Conservation (phyloP, 2,888 invertebrate genomes). For the Cataglyphis rosenhaueri region DNA sequence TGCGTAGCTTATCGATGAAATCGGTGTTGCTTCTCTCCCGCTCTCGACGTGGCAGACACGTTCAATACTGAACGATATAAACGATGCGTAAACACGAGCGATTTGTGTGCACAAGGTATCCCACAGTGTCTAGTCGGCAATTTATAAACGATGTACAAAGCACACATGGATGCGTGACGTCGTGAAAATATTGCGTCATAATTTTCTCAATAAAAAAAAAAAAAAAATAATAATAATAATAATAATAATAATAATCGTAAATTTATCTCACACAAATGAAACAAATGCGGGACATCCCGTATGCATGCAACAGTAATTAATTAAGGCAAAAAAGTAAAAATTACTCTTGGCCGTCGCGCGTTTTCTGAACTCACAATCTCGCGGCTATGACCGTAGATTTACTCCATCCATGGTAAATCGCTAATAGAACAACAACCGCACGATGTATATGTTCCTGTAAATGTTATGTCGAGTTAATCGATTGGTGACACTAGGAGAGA, state of each 20-base stretch:
- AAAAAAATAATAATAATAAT: too few species aligned
- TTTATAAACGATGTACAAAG: neutral
- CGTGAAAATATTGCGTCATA: neutral
- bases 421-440: neutral
- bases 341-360: neutral
- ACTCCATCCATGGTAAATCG: neutral
- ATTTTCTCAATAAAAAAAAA: neutral
- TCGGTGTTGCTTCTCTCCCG: conserved; percentile 1
- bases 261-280: neutral
- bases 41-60: neutral
- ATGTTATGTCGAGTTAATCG: neutral
- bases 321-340: neutral
- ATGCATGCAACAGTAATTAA: neutral
- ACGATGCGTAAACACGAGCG: neutral
- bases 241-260: neutral
- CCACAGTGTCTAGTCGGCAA: neutral
- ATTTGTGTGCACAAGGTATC: neutral
- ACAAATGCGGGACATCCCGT: neutral
- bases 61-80: neutral
- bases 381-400: neutral
- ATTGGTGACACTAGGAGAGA: neutral
- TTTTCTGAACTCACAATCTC: neutral
- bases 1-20: conserved; percentile 34
- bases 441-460: neutral
- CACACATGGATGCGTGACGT: neutral